Evolutionary conservation across 2,113 vertebrate genomes (phyloP), one percentile per base, ranked within the genome.

Genomic region (Poicephalus gulielmi): DNA sequence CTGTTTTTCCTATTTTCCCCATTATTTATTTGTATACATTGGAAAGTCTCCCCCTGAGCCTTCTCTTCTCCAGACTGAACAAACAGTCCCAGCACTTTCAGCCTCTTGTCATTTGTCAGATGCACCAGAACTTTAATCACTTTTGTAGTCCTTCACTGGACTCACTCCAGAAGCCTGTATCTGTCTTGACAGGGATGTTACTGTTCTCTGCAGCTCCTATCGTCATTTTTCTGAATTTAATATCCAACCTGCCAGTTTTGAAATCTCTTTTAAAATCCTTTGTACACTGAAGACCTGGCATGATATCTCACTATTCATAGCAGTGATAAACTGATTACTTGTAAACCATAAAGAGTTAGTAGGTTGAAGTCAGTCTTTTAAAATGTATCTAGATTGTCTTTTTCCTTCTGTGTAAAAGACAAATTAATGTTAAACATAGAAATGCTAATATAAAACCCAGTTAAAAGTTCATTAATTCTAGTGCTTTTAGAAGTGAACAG

Each of bases 221-320:
- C 93, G 82, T 91, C 35, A 68, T 74, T 74, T 96, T 96, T 97
- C 44, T 75, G 23, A 95, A 71, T 24, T 11, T 94, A 94, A 96
- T 92, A 95, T 92, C 88, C 59, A 82, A 43, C 50, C 73, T 95
- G 83, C 90, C 74, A 91, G 74, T 94, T 96, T 87, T 90, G 60
- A 84, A 93, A 70, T 93, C 63, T 95, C 46, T 93, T 86, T 94
- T 83, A 69, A 81, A 96, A 62, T 96, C 68, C 89, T 95, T 95
- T 96, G 73, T 55, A 64, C 83, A 89, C 49, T 95, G 94, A 97
- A 93, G 75, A 96, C 97, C 77, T 92, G 47, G 41, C 53, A 50
- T 78, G 76, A 97, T 28, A 27, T 2, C 0, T 55, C 13, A 46
- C 10, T 80, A 10, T 47, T 80, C 73, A 93, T 89, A 96, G 74